A percentile compares a stretch with the other conserved stretches of the same genome.
Conservation (phyloP, 2,888 invertebrate genomes). For the Callinectes sapidus region DNA sequence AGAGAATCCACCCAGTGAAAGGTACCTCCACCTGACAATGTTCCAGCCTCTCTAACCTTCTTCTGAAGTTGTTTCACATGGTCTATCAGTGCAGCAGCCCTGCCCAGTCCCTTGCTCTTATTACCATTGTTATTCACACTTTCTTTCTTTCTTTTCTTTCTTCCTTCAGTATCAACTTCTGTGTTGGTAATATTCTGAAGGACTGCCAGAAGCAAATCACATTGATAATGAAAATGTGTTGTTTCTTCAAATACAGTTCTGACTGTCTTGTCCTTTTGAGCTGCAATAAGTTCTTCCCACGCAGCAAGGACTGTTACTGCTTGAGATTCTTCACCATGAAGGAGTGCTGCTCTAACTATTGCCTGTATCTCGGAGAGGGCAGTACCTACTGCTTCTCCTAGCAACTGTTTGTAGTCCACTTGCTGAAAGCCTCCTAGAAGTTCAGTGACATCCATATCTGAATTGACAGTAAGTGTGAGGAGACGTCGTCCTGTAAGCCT, state of each 20-base stretch:
- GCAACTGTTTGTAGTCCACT: slow-evolving; percentile 75
- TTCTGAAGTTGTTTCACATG: slow-evolving; percentile 73
- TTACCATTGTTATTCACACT: neutral
- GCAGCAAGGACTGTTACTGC: slow-evolving; percentile 66
- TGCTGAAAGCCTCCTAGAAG: slow-evolving; percentile 98
- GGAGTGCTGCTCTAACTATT: slow-evolving; percentile 72
- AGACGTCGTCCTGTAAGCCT: slow-evolving; percentile 85
- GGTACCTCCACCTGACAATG: slow-evolving; percentile 80
- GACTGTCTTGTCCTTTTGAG: slow-evolving; percentile 41
- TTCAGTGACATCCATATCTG: slow-evolving; percentile 95
- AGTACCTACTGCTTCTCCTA: slow-evolving; percentile 73
- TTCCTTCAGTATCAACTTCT: neutral
- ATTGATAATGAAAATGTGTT: slow-evolving; percentile 57
- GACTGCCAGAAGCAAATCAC: slow-evolving; percentile 46
- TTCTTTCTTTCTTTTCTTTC: slow-evolving; percentile 36
- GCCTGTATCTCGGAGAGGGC: slow-evolving; percentile 68
- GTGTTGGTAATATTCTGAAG: neutral
- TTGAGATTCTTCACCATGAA: slow-evolving; percentile 15
- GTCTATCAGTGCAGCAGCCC: neutral
- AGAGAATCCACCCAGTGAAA: slow-evolving; percentile 95
- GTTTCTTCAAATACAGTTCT: slow-evolving; percentile 64
- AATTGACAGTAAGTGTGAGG: slow-evolving; percentile 87
- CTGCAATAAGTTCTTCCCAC: slow-evolving; percentile 54
- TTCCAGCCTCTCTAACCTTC: slow-evolving; percentile 73
- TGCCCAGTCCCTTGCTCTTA: slow-evolving; percentile 41